Percentiles rank a stretch among this genome's conserved stretches.
Conservation (phyloP, 1,140 invertebrate species). For the Drosophila tani region DNA sequence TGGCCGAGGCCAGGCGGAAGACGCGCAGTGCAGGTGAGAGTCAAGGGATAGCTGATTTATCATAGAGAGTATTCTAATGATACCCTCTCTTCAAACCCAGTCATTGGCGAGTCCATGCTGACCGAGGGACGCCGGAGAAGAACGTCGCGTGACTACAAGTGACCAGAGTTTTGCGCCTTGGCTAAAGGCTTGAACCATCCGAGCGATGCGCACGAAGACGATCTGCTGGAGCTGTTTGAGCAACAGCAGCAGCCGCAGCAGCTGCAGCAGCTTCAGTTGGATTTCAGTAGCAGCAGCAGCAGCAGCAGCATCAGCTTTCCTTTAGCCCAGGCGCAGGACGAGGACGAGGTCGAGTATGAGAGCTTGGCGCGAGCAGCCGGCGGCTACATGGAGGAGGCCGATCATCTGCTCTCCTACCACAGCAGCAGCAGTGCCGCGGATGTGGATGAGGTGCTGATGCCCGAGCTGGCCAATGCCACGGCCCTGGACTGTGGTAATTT, state of each 20-base stretch:
- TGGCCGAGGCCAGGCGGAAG: constrained; percentile 86
- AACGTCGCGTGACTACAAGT: constrained; percentile 87
- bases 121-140: constrained; percentile 85
- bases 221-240: constrained; percentile 67
- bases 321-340: constrained; percentile 80
- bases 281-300: constrained; percentile 29
- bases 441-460: constrained; percentile 60
- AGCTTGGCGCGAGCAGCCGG: constrained; percentile 37
- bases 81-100: constrained; percentile 26
- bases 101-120: constrained; percentile 76
- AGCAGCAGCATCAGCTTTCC: constrained; percentile 61
- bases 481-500: constrained; percentile 72
- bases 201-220: constrained; percentile 60
- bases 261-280: constrained; percentile 35
- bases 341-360: constrained; percentile 34
- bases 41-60: rapidly evolving
- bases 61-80: not conserved
- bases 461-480: constrained; percentile 60
- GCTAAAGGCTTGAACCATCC: constrained; percentile 74
- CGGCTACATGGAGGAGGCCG: constrained; percentile 41
- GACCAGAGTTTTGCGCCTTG: constrained; percentile 86
- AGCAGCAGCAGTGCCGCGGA: constrained; percentile 55
- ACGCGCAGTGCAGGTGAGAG: constrained; percentile 88
- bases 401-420: constrained; percentile 58
- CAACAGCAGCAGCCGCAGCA: constrained; percentile 42